Base-by-base conservation (phyloP, 2,113 vertebrate species). In the Xenus cinereus region DNA sequence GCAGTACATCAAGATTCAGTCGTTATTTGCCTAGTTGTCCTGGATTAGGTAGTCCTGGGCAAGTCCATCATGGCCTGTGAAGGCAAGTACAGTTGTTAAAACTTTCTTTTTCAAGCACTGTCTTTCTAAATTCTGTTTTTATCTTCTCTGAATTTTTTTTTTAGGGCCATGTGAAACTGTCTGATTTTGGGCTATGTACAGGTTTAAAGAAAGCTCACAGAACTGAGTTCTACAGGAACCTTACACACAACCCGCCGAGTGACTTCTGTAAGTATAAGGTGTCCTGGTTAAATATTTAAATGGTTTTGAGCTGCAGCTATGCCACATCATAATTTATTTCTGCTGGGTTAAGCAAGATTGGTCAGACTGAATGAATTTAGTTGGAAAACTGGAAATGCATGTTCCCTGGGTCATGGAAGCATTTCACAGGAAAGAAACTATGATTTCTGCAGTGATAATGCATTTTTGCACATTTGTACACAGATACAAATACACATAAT, bases 161-260 rank as follows among this genome's bases (percentile, higher is more conserved):
- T 91, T 96, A 99, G 99, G 99, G 99, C 62, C 99, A 99, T 16
- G 99, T 99, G 90, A 99, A 99, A 91, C 98, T 99, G 76, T 99
- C 99, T 35, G 99, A 99, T 95, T 99, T 99, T 95, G 99, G 99
- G 45, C 98, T 99, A 79, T 99, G 99, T 95, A 99, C 99, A 5
- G 99, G 99, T 73, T 98, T 99, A 94, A 99, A 99, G 97, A 99
- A 99, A 92, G 99, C 99, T 67, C 99, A 99, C 96, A 98, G 99
- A 89, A 99, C 99, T 2, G 99, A 99, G 90, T 99, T 99, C 95
- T 99, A 99, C 95, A 98, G 99, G 94, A 99, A 99, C 96, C 98
- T 99, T 72, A 99, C 99, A 3, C 99, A 99, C 92, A 99, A 99
- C 95, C 99, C 99, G 0, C 99, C 99, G 62, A 99, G 99, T 85